Evolutionary conservation across 2,113 vertebrate genomes (phyloP).

Genomic region (Thamnaconus septentrionalis): DNA sequence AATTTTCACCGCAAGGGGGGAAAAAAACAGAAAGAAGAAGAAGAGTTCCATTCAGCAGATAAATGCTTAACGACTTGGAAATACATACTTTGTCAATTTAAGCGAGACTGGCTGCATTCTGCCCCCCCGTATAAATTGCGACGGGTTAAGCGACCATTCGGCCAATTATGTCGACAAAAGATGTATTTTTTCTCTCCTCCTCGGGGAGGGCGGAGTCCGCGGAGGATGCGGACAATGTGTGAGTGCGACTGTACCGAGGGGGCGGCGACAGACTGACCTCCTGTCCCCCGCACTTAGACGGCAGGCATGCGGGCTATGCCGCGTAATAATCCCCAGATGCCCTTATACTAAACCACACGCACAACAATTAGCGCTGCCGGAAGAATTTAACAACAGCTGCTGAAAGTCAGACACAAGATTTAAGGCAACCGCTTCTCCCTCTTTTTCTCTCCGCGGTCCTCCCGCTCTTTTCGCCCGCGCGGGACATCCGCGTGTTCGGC

Average conservation of each 20-base stretch:
- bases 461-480: slow-evolving; percentile 25
- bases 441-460: slow-evolving; percentile 55
- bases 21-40: too few relatives aligned
- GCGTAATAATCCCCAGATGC: slow-evolving; percentile 71
- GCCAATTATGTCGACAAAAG: slow-evolving; percentile 68
- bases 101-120: slow-evolving; percentile 55
- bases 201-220: slow-evolving; percentile 26
- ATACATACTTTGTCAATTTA: slow-evolving; percentile 66
- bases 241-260: slow-evolving; percentile 64
- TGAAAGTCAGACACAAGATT: slow-evolving; percentile 63
- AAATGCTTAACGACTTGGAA: slow-evolving; percentile 62
- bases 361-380: slow-evolving; percentile 75
- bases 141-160: slow-evolving; percentile 46
- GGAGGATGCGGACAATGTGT: slow-evolving; percentile 55
- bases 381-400: slow-evolving; percentile 76
- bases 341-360: slow-evolving; percentile 76
- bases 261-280: slow-evolving; percentile 61
- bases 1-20: slow-evolving; percentile 26
- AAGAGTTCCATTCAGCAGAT: slow-evolving; percentile 57
- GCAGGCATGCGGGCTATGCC: slow-evolving; percentile 73
- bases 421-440: slow-evolving; percentile 37
- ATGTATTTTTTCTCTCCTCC: slow-evolving; percentile 53
- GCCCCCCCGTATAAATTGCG: slow-evolving; percentile 42
- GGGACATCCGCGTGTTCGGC: slow-evolving; percentile 4
- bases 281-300: slow-evolving; percentile 69